Evolutionary conservation across 2,888 invertebrate genomes (phyloP).

Genomic region (Phyllotreta striolata): DNA sequence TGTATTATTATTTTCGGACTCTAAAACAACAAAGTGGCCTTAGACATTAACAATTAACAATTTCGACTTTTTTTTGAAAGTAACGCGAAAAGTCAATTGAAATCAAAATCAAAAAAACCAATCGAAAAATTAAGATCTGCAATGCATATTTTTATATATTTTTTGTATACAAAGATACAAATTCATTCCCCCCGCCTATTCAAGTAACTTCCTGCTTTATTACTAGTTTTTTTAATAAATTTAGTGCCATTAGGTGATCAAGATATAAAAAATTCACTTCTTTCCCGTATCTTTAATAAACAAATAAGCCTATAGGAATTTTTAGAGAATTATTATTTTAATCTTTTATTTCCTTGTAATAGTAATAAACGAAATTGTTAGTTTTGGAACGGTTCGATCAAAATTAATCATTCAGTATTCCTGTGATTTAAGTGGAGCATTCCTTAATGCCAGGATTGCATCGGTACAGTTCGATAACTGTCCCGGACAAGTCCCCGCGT

Average conservation of each 20-base stretch:
- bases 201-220: constrained; percentile 47
- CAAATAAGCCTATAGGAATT: neutral
- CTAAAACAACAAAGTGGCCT: constrained; percentile 45
- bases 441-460: too few species aligned
- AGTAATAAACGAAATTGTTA: too few species aligned
- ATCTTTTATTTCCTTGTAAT: too few species aligned
- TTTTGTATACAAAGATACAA: constrained; percentile 32
- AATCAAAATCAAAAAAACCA: neutral
- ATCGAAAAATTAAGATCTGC: neutral
- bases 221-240: constrained; percentile 47
- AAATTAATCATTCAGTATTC: too few species aligned
- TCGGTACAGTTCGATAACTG: too few species aligned
- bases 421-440: too few species aligned
- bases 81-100: neutral
- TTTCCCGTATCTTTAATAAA: neutral
- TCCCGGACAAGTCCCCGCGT: too few species aligned
- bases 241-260: constrained; percentile 55
- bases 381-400: too few species aligned
- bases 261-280: constrained; percentile 42
- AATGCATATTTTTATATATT: constrained; percentile 17
- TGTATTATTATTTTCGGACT: constrained; percentile 36
- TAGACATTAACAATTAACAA: constrained; percentile 42
- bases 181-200: neutral
- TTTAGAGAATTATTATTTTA: too few species aligned
- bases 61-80: constrained; percentile 24